Percentiles rank a stretch among this genome's conserved stretches.
Evolutionary conservation across 2,797 vertebrate species (phyloP).

Genomic region (Rhinatrema bivittatum): DNA sequence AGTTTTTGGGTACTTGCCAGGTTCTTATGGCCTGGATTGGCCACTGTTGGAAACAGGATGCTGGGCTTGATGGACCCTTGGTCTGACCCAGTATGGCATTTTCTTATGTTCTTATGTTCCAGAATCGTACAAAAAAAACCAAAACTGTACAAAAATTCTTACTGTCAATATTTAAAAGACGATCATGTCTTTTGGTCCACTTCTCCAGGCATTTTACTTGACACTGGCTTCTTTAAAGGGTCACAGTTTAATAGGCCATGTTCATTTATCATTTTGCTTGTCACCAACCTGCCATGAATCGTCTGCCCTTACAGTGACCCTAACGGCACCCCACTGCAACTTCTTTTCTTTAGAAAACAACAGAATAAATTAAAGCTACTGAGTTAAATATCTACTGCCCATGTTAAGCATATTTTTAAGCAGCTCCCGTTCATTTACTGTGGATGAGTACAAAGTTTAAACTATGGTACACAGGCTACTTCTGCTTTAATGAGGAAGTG

Average conservation of each 20-base stretch:
- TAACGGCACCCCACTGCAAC: constrained; percentile 13
- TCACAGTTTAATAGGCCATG: constrained; percentile 41
- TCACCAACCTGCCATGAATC: constrained; percentile 42
- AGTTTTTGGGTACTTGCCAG: no score
- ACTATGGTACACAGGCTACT: no score
- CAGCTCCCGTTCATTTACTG: constrained; percentile 3
- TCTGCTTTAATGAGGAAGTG: no score
- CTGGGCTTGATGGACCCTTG: no score
- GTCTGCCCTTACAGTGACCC: constrained; percentile 52
- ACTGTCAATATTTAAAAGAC: constrained; percentile 26
- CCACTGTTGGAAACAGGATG: no score
- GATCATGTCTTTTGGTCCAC: constrained; percentile 12
- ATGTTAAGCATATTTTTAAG: constrained; percentile 4
- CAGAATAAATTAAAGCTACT: constrained; percentile 45
- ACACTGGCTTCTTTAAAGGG: constrained; percentile 37
- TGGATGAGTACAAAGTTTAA: no score
- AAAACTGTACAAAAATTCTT: constrained; percentile 41
- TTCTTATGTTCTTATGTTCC: no score
- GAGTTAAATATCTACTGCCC: constrained; percentile 32
- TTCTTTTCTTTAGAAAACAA: constrained; percentile 33
- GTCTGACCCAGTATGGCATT: no score
- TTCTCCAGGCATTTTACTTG: constrained; percentile 32
- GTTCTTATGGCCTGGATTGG: no score
- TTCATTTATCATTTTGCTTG: constrained; percentile 49
- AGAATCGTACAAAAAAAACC: no score